Base-by-base conservation (phyloP, 2,113 vertebrate genomes). In the Etia nguti region DNA sequence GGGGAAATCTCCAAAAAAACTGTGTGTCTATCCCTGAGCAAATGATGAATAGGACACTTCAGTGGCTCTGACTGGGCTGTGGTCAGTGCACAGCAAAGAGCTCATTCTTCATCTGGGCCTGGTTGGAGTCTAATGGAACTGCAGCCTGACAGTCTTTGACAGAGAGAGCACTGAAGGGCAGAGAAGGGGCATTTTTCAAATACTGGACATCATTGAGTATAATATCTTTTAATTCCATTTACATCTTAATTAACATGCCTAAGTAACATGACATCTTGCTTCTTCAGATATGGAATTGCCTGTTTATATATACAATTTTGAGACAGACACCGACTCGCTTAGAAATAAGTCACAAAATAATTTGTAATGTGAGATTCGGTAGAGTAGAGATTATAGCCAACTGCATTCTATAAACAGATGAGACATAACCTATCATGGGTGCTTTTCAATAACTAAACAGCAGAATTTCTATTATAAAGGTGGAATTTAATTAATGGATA, bases 81-180 rank as follows among this genome's bases (percentile, higher is more conserved):
- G 92, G 89, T 94, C 91, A 89, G 65, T 36, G 54, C 80, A 84
- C 84, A 83, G 88, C 80, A 84, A 73, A 88, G 62, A 56, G 77
- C 89, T 90, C 82, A 87, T 93, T 92, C 81, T 83, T 92, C 85
- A 91, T 92, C 65, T 75, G 56, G 82, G 80, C 75, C 75, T 82
- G 75, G 85, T 81, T 91, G 75, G 80, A 93, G 73, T 84, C 70
- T 87, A 90, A 93, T 90, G 85, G 81, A 88, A 91, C 46, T 68
- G 75, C 41, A 57, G 81, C 11, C 70, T 83, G 82, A 86, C 84
- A 54, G 81, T 70, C 65, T 92, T 57, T 86, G 91, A 92, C 88
- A 80, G 84, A 81, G 75, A 15, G 81, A 85, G 68, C 29, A 41
- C 36, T 31, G 26, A 43, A 91, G 79, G 60, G 62, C 59, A 86